phyloP scores from a whole-genome alignment of 2,797 vertebrate genomes.

The Iguana delicatissima region DNA sequence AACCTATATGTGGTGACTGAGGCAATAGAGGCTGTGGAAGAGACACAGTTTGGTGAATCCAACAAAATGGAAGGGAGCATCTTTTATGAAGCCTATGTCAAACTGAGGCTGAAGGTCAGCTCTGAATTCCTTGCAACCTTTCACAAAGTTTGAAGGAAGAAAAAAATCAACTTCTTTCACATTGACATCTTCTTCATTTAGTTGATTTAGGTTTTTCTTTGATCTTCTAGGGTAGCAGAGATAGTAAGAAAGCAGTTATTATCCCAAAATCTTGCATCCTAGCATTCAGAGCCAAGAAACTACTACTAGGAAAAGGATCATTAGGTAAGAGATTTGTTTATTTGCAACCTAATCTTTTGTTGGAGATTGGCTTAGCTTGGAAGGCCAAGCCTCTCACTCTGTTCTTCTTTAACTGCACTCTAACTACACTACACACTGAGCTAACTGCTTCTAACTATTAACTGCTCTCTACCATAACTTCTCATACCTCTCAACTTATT shows the following conservation, averaged over 20 bases:
- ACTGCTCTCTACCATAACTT: too few species aligned
- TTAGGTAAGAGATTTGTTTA: conserved; percentile 71
- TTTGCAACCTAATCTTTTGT: background rate
- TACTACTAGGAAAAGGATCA: conserved; percentile 33
- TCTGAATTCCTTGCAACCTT: background rate
- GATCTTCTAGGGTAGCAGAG: conserved; percentile 58
- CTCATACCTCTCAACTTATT: too few species aligned
- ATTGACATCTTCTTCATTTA: accelerated
- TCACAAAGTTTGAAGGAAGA: background rate
- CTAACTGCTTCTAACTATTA: too few species aligned
- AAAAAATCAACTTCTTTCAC: background rate
- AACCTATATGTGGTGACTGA: conserved; percentile 68
- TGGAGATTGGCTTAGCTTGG: too few species aligned
- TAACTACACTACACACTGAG: too few species aligned
- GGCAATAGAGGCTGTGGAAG: conserved; percentile 61
- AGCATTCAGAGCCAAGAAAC: conserved; percentile 69
- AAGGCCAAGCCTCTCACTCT: too few species aligned
- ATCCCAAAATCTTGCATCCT: conserved; percentile 78
- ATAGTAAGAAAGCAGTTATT: conserved; percentile 50
- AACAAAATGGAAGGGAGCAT: conserved; percentile 20
- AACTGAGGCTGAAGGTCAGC: conserved; percentile 65
- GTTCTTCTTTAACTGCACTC: too few species aligned
- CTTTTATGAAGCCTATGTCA: conserved; percentile 24
- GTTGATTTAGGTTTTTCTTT: background rate
- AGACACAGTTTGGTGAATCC: conserved; percentile 49